A percentile compares a stretch with the other conserved stretches of the same genome.
Conservation (phyloP, 1,140 invertebrate genomes). For the Metaphire vulgaris region DNA sequence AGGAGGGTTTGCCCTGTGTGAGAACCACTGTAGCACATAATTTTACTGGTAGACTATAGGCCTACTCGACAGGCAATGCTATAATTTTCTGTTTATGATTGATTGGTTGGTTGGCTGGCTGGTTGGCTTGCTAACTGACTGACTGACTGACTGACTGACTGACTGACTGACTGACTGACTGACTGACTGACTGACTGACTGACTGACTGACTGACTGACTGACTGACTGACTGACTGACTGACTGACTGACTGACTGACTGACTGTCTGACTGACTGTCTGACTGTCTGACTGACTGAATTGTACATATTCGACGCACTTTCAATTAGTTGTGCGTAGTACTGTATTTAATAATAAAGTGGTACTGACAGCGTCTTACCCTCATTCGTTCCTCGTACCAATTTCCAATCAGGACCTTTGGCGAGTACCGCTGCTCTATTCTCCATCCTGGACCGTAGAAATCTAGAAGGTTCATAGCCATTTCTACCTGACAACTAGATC, state of each 20-base stretch:
- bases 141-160: slow-evolving; percentile 26
- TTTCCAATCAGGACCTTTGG: slow-evolving; percentile 20
- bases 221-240: slow-evolving; percentile 29
- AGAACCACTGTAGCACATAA: no score
- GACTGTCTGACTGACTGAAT: slow-evolving; percentile 27
- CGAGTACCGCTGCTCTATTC: slow-evolving; percentile 10
- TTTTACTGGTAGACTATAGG: no score
- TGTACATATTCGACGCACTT: background rate
- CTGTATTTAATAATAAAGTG: background rate
- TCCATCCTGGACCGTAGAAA: background rate
- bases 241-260: slow-evolving; percentile 29
- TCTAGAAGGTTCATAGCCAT: background rate
- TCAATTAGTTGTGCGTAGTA: background rate
- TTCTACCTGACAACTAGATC: background rate
- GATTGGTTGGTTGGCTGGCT: slow-evolving; percentile 24
- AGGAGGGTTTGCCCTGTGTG: background rate
- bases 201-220: slow-evolving; percentile 28
- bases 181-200: slow-evolving; percentile 22
- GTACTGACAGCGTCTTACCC: background rate
- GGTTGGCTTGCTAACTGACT: slow-evolving; percentile 12
- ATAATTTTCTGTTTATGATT: background rate
- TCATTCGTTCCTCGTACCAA: slow-evolving; percentile 21
- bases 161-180: slow-evolving; percentile 26
- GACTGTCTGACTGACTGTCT: slow-evolving; percentile 25
- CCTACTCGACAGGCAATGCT: no score